Conservation (phyloP, 2,888 invertebrate species). For the Troides oblongomaculatus region DNA sequence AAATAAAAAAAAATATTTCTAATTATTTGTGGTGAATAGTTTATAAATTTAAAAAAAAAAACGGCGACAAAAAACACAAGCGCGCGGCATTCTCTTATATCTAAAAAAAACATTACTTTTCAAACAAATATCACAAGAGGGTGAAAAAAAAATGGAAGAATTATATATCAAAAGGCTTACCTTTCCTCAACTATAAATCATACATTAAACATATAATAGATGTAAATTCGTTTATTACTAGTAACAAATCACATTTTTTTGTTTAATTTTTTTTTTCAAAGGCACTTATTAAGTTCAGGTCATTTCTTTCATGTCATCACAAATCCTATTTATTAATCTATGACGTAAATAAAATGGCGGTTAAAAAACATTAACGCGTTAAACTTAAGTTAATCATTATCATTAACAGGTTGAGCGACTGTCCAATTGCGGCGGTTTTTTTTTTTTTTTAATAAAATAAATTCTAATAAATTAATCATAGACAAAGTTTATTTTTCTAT, state of each 20-base stretch:
- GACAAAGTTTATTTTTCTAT: no score
- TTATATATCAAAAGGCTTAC: slow-evolving; percentile 34
- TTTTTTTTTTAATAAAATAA: no score
- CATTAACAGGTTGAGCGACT: not conserved
- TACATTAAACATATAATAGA: slow-evolving; percentile 39
- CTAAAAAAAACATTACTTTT: slow-evolving; percentile 32
- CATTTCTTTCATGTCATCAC: slow-evolving; percentile 7
- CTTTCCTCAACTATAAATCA: slow-evolving; percentile 24
- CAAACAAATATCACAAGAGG: slow-evolving; percentile 51
- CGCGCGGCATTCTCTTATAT: slow-evolving; percentile 27
- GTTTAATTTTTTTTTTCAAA: slow-evolving; percentile 32
- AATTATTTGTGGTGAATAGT: no score
- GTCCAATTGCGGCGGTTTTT: not conserved
- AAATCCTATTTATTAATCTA: not conserved
- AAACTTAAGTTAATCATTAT: not conserved
- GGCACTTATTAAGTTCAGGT: slow-evolving; percentile 35
- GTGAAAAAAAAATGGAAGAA: slow-evolving; percentile 47
- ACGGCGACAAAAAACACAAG: slow-evolving; percentile 8
- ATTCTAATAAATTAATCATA: no score
- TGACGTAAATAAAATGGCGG: not conserved
- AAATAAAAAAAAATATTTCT: no score
- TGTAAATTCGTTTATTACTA: slow-evolving; percentile 32
- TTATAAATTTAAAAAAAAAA: not conserved
- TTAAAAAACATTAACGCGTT: not conserved
- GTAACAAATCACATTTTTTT: slow-evolving; percentile 36